Evolutionary conservation across 2,113 vertebrate species (phyloP), one percentile per base, ranked within the genome.

Genomic region (Dasypus novemcinctus): DNA sequence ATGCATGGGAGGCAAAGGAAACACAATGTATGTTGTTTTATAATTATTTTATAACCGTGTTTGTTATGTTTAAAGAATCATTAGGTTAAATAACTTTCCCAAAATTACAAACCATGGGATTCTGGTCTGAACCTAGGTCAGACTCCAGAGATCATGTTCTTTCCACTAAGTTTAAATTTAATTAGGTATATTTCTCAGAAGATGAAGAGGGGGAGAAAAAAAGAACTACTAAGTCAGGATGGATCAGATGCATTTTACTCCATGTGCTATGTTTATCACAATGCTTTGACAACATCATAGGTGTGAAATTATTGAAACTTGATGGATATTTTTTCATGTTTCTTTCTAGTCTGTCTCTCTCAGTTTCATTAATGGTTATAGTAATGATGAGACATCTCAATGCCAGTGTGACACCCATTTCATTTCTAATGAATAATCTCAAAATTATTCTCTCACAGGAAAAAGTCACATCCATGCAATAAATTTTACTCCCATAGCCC

Each of bases 101-200:
- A 74, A 36, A 43, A 14, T 4, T 17, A 5, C 0, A 75, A 3
- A 72, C 23, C 21, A 29, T 20, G 5, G 23, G 23, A 83, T 52
- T 79, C 27, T 83, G 68, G 64, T 52, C 71, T 36, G 52, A 59
- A 33, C 17, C 12, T 18, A 4, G 2, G 23, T 71, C 20, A 64
- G 0, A 68, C 46, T 84, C 31, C 38, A 85, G 49, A 75, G 17
- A 80, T 8, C 18, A 49, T 18, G 6, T 33, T 86, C 21, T 27
- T 3, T 33, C 41, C 15, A 46, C 12, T 46, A 49, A 63, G 0
- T 1, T 21, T 75, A 15, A 3, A 25, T 8, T n/a, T 68, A 9
- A 66, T 15, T 33, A 31, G 6, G 2, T 25, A 4, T 61, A 12
- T 72, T 75, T 90, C 29, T 81, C 29, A 84, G 14, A 63, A 59